Evolutionary conservation across 2,888 invertebrate genomes (phyloP).

Genomic region (Notodonta dromedarius): DNA sequence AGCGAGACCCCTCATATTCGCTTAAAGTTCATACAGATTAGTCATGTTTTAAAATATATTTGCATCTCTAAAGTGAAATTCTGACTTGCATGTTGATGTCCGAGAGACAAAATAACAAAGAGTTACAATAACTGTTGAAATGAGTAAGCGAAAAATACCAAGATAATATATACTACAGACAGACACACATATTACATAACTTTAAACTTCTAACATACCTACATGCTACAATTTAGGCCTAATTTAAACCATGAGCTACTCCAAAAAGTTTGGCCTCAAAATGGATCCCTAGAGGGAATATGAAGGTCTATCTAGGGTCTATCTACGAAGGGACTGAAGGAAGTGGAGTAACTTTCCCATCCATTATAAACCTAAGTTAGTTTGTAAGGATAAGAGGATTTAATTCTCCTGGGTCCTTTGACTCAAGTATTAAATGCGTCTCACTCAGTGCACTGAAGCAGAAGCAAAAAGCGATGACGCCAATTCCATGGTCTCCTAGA

Average conservation of each 20-base stretch:
- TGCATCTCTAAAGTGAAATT: conserved; percentile 1
- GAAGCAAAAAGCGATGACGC: too few relatives aligned
- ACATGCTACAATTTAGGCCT: neutral
- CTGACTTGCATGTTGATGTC: neutral
- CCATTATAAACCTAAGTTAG: neutral
- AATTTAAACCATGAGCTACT: neutral
- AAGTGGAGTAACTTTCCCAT: neutral
- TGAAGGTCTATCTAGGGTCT: too few relatives aligned
- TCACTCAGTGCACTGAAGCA: too few relatives aligned
- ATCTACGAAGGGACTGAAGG: neutral
- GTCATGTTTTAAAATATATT: neutral
- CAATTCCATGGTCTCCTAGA: too few relatives aligned
- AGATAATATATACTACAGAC: too few relatives aligned
- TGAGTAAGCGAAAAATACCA: too few relatives aligned
- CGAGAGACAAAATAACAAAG: neutral
- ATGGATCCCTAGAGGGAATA: neutral
- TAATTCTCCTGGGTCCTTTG: too few relatives aligned
- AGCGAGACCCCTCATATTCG: neutral
- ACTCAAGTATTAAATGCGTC: too few relatives aligned
- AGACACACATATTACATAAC: too few relatives aligned
- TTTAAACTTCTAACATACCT: too few relatives aligned
- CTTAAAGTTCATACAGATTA: neutral
- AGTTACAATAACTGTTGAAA: neutral
- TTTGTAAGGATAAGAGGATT: neutral
- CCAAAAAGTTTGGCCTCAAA: neutral